phyloP scores from a whole-genome alignment of 2,113 vertebrate genomes.

The Odontophorus gujanensis region DNA sequence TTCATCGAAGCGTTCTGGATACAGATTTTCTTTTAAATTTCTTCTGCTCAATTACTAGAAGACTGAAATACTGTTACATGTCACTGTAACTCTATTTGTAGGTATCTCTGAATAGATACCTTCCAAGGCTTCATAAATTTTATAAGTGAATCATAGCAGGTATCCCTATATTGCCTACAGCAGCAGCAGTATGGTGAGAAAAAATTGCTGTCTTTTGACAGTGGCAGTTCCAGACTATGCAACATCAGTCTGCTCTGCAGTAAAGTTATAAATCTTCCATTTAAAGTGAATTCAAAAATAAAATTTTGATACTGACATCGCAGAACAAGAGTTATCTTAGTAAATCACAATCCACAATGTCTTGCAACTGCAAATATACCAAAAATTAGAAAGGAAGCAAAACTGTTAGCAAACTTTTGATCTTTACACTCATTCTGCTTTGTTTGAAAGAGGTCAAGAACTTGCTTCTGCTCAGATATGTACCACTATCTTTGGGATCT shows the following conservation, averaged over 20 bases:
- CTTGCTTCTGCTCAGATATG: neutral
- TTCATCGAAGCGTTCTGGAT: neutral
- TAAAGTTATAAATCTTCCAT: neutral
- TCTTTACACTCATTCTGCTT: neutral
- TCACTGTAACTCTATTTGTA: neutral
- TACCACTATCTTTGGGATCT: slow-evolving; percentile 30
- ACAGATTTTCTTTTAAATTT: neutral
- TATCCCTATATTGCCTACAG: slow-evolving; percentile 50
- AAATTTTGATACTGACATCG: neutral
- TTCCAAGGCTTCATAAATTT: slow-evolving; percentile 15
- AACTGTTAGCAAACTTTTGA: neutral
- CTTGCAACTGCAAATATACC: neutral
- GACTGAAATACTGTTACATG: neutral
- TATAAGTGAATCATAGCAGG: slow-evolving; percentile 34
- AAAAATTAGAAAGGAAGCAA: neutral
- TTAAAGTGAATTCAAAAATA: neutral
- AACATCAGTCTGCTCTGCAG: neutral
- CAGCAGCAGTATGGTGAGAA: neutral
- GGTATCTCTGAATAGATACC: neutral
- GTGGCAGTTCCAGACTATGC: neutral
- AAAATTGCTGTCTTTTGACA: neutral
- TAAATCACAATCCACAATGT: neutral
- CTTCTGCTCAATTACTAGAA: neutral
- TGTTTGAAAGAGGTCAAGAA: slow-evolving; percentile 52
- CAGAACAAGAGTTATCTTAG: neutral